Evolutionary conservation across 1,140 invertebrate species (phyloP), one percentile per base, ranked within the genome.

Genomic region (Drosophila prosaltans): DNA sequence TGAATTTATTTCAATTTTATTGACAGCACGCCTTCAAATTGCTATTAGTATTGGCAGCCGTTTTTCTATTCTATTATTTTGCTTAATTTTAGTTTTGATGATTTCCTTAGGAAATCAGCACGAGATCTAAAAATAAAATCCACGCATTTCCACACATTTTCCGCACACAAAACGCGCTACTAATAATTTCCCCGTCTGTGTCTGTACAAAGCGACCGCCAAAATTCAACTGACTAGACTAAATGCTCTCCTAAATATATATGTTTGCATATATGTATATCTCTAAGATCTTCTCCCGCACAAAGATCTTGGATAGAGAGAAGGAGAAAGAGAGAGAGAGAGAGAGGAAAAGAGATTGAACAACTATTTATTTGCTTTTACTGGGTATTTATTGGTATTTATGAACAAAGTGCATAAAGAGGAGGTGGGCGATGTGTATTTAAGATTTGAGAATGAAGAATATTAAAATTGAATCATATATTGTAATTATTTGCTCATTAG

Each of bases 221-320:
- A 88, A 82, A 80, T 55, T 58, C 36, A 88, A 86, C 82, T 86
- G 83, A 26, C 8, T 26, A 26, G 45, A 39, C 48, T 32, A 60
- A 65, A 30, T 39, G 21, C 61, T 69, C 65, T 61, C 65, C 65
- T 67, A 64, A 36, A 16, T 16, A 16, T 16, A 16, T 74, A 67
- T 7, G 69, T 67, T 55, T 74, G 65, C 1, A 36, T 36, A 48
- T 48, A 10, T 48, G 9, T 51, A 8, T 51, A 26, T 51, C 24
- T 65, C 24, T n/a, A 26, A 9, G 21, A 11, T 45, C 41, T 45
- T 16, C 41, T 45, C 41, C 41, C 48, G 2, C 21, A 54, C 48
- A 26, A 36, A 59, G 32, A 59, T 39, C 57, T 10, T 51, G 4
- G 16, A 39, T 39, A 21, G 24, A 62, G 48, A 40, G 68, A 57